Evolutionary conservation across 2,888 invertebrate species (phyloP), one percentile per base, ranked within the genome.

Genomic region (Andrena marginata): DNA sequence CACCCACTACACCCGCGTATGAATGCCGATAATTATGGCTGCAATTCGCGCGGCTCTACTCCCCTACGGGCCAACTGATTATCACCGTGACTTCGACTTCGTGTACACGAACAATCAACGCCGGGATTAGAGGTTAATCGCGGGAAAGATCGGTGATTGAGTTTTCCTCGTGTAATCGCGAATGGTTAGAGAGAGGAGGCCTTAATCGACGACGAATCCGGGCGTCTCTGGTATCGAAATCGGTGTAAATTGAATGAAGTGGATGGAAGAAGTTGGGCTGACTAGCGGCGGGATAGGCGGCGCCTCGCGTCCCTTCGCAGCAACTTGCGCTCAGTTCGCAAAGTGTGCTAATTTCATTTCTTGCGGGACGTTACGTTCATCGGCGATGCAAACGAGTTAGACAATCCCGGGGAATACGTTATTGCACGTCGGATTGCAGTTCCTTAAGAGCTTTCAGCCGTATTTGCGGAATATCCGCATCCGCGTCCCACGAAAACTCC

Each of bases 401-500:
- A 69, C 77, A 72, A 83, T 83, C 72, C 48, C 64, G 20, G 16
- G 70, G 77, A 77, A 82, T 77, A 74, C 77, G 83, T 74, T 82
- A 82, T 60, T 23, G 65, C 73, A 6, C 35, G 65, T 49, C 54
- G 60, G 33, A 82, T 77, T 70, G 62, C 65, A 67, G 67, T 71
- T 74, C 62, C 82, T 67, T 42, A 56, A 62, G 54, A 67, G 68
- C 48, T 13, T 35, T 59, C 68, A 8, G 20, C 8, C 60, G 48
- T 51, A 31, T 69, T 65, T 26, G 54, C 31, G 71, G 13, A 56
- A 67, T 68, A 74, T 78, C 75, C 26, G 51, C 68, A 35, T 59
- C 69, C 26, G 42, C 48, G 42, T 42, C 51, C 8, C 35, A n/a
- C 35, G 51, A 42, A 74, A 75, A 56, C 54, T 81, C 35, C 23